phyloP scores from a whole-genome alignment of 2,113 vertebrate species.

The Pygoscelis adeliae region DNA sequence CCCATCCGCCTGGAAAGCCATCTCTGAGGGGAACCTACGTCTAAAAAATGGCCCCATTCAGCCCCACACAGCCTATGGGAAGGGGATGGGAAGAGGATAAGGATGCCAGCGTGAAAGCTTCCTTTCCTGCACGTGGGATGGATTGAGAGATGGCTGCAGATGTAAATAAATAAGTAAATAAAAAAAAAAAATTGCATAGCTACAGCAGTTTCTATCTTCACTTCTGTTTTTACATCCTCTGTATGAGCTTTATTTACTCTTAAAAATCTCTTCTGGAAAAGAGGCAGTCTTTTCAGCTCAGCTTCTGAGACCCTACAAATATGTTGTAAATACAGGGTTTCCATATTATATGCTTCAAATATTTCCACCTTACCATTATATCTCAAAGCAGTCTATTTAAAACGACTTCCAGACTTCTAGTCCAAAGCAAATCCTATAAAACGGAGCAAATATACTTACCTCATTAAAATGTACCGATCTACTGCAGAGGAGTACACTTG shows the following conservation, averaged over 20 bases:
- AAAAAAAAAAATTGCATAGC: not conserved
- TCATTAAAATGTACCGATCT: conserved; percentile 68
- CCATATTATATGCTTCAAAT: not conserved
- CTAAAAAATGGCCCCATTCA: not conserved
- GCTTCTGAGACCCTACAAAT: not conserved
- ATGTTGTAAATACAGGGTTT: not conserved
- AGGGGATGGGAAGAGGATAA: not conserved
- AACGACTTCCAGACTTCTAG: conserved; percentile 20
- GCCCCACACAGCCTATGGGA: not conserved
- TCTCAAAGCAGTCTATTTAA: conserved; percentile 43
- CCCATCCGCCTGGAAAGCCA: rapidly evolving
- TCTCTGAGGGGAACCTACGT: not conserved
- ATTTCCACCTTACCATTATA: conserved; percentile 42
- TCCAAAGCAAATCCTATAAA: conserved; percentile 54
- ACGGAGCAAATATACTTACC: conserved; percentile 31
- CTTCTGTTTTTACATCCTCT: not conserved
- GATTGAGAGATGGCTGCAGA: not conserved
- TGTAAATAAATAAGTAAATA: not conserved
- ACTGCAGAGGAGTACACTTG: conserved; percentile 69
- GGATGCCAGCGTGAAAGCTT: not conserved
- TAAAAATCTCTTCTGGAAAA: not conserved
- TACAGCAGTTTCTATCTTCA: not conserved
- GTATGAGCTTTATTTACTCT: not conserved
- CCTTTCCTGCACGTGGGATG: not conserved
- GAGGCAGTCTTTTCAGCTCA: not conserved